Evolutionary conservation across 30 jellyfish, hydroid and myxozoan genomes (phyloP), one percentile per base, ranked within the genome.

Genomic region (Aurelia sp.): DNA sequence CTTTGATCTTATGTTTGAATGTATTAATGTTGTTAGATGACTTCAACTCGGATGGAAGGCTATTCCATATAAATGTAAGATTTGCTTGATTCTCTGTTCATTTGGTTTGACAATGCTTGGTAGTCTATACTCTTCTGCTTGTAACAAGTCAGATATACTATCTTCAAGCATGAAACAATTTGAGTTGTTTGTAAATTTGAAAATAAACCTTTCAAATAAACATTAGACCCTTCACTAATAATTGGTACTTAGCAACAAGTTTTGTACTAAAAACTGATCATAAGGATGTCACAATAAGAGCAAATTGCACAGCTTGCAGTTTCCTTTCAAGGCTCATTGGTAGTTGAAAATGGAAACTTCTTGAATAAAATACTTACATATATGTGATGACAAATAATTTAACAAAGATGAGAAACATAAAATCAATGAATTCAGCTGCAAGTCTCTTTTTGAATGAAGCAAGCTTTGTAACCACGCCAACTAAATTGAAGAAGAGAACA

Each of bases 401-500:
- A 61, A 84, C 80, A 16, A 93, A 44, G 16, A 96, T 97, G 27
- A 93, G 88, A 53, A 93, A 13, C 57, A 93, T 41, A 40, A 88
- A 93, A 61, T 93, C 98, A 69, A 93, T 82, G 31, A 85, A 18
- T 63, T 93, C 98, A 17, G 98, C 98, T n/a, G 92, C 96, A 27
- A 93, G 50, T 63, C 98, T 69, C 38, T 67, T 88, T 52, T 80
- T 90, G 19, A 86, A 72, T 55, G 98, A 71, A 6, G 98, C 97
- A 22, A 93, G 24, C 58, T 68, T 87, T 33, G 69, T 79, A 16
- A 55, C 94, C 61, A 68, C 63, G 61, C 78, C 69, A 60, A 40
- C 74, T 73, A 66, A 20, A 75, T 16, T 70, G 61, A 27, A 21
- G 19, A 52, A 74, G 22, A 21, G 59, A 20, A 5, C 35, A 17